Conservation (phyloP, 23 tunicate species). For the Ascidia mentula region DNA sequence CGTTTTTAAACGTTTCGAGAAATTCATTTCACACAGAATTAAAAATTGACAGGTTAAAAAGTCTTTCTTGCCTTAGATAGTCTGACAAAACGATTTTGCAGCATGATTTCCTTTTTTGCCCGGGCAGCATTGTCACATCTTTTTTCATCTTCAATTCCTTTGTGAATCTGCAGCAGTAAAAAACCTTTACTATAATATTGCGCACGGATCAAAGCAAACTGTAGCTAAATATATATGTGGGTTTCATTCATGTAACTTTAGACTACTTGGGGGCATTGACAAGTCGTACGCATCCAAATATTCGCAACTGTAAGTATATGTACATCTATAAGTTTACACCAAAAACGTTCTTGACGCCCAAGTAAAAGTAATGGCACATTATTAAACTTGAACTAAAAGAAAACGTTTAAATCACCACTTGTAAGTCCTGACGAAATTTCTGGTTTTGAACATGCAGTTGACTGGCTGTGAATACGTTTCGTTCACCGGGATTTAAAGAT, state of each 20-base stretch:
- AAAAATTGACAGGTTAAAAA: background rate
- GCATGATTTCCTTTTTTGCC: constrained; percentile 43
- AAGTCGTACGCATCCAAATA: no score
- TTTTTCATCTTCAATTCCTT: constrained; percentile 83
- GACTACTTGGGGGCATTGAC: no score
- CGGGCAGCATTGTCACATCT: constrained; percentile 55
- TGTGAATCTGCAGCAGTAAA: constrained; percentile 35
- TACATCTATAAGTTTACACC: no score
- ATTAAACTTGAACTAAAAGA: background rate
- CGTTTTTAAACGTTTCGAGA: background rate
- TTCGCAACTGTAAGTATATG: no score
- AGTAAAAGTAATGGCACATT: background rate
- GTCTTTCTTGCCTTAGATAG: constrained; percentile 31
- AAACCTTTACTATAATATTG: no score
- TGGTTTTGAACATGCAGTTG: constrained; percentile 75
- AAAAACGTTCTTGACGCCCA: no score
- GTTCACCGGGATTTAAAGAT: constrained; percentile 63
- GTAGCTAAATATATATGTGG: no score
- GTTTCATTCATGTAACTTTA: no score
- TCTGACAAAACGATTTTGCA: constrained; percentile 59
- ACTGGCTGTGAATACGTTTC: constrained; percentile 57
- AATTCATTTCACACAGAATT: background rate
- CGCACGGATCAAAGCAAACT: no score
- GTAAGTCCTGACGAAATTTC: constrained; percentile 55
- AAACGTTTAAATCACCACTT: constrained; percentile 42